These are phyloP conservation scores for Tachina grossa DNA, from an alignment of 2,888 invertebrate genomes.

Conservation along the genomic window DNA sequence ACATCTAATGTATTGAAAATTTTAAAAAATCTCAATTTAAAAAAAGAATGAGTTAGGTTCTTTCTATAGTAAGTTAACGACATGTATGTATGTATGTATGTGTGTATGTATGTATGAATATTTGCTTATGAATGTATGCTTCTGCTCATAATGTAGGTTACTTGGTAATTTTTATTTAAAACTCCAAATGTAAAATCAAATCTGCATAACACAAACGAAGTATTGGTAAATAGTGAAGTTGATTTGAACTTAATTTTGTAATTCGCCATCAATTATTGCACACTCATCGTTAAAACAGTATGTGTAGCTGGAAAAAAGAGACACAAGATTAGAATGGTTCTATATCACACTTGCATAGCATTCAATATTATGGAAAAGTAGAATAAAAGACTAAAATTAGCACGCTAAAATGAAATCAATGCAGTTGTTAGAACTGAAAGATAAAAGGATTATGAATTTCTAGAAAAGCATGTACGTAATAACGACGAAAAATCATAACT, in stretches of 20 bases:
- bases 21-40: no score
- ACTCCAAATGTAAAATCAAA: conserved; percentile 11
- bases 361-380: neutral
- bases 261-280: conserved; percentile 16
- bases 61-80: no score
- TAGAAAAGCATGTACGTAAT: no score
- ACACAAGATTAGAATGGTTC: no score
- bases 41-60: no score
- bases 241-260: conserved; percentile 22
- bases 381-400: conserved; percentile 29
- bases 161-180: conserved; percentile 12
- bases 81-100: no score
- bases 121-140: neutral
- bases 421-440: neutral
- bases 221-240: conserved; percentile 2
- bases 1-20: no score
- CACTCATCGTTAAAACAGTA: neutral
- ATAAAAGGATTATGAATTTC: neutral
- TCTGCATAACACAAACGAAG: neutral
- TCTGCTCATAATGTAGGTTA: neutral
- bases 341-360: no score
- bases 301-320: no score
- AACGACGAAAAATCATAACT: no score
- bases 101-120: no score
- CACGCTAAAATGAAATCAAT: conserved; percentile 55